Evolutionary conservation across 1,140 invertebrate species (phyloP), one percentile per base, ranked within the genome.

Genomic region (Lerema accius): DNA sequence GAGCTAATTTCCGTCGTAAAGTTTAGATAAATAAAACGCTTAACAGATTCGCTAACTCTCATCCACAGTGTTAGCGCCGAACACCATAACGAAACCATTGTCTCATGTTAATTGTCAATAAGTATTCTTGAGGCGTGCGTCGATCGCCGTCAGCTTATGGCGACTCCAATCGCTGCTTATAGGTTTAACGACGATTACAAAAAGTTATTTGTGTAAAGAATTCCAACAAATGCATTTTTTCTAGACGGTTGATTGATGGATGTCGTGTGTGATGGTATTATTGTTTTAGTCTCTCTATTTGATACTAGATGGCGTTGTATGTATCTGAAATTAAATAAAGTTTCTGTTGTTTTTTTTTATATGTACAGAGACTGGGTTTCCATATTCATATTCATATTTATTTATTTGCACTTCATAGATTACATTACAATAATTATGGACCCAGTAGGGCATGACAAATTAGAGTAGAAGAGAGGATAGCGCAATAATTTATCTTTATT

Each of bases 61-160:
- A 10, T 19, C 3, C 4, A 45, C 42, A n/a, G 10, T 19, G 16
- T 9, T 4, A 45, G 16, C 42, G 15, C 16, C 42, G 15, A 3
- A 23, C 16, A 19, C 42, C 42, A 45, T 45, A 45, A 19, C 15
- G 16, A 19, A 23, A 48, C 45, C 46, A 49, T 49, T 49, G 46
- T 49, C 46, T 49, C 26, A 49, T 35, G 46, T 15, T 28, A 35
- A 49, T 49, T 16, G 46, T 49, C 46, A 32, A 49, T 49, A 32
- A 32, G 46, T 49, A 49, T 49, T 49, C 46, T 26, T 13, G 26
- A 15, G 13, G 23, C 46, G 46, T 48, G 4, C 9, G 11, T 9
- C 28, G 14, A 4, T 16, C 3, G 28, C n/a, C 46, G 23, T 48
- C 23, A 15, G 46, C 46, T 48, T 13, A 48, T 48, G 46, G 23